Percentiles rank a stretch among this genome's conserved stretches.
These are phyloP conservation scores for Centroberyx gerrardi DNA, from an alignment of 2,797 vertebrate species.

Conservation along the genomic window DNA sequence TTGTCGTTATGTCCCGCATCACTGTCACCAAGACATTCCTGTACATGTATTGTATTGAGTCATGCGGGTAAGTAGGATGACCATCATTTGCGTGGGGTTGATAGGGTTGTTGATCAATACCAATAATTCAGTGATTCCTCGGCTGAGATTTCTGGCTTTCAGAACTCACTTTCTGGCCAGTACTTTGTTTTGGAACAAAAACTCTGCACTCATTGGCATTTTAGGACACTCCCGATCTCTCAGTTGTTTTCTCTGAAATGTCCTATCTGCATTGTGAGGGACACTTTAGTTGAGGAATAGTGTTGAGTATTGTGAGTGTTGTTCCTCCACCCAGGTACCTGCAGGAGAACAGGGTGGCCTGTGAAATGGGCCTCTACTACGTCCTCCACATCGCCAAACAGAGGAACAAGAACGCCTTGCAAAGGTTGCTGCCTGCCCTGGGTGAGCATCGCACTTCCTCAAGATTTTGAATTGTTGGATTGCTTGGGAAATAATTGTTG, in stretches of 20 bases:
- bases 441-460: constrained; percentile 82
- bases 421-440: constrained; percentile 91
- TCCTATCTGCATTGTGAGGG: background rate
- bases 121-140: too few species aligned
- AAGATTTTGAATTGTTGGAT: background rate
- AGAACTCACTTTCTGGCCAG: too few species aligned
- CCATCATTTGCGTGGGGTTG: too few species aligned
- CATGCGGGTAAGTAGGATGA: too few species aligned
- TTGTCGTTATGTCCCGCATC: too few species aligned
- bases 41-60: too few species aligned
- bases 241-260: background rate
- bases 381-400: constrained; percentile 95
- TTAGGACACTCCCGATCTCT: too few species aligned
- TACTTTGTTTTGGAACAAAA: too few species aligned
- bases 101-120: too few species aligned
- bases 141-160: too few species aligned
- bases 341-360: constrained; percentile 95
- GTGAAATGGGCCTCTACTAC: constrained; percentile 97
- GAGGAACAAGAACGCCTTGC: constrained; percentile 96
- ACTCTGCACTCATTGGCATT: too few species aligned
- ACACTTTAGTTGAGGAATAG: background rate
- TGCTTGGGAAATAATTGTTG: background rate
- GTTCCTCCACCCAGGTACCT: constrained; percentile 86
- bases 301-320: background rate
- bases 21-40: too few species aligned